phyloP scores from a whole-genome alignment of 1,140 invertebrate species.

The Papilio helenus region DNA sequence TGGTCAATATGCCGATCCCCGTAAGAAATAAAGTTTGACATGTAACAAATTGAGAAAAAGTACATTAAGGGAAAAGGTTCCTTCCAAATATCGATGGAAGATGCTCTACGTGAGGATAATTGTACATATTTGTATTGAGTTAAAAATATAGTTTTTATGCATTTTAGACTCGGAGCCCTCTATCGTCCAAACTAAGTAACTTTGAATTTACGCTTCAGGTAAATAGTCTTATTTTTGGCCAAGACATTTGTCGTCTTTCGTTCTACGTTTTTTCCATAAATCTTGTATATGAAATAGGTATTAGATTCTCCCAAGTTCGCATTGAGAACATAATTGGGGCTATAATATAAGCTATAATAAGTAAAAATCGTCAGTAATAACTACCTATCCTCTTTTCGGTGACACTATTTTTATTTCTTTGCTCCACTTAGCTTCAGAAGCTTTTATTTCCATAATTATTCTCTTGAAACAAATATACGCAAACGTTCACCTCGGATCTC shows the following conservation, averaged over 20 bases:
- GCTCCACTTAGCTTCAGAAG: not conserved
- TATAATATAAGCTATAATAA: not conserved
- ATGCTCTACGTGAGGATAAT: not conserved
- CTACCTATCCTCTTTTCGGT: not conserved
- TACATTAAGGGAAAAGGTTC: not conserved
- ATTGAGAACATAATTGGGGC: no score
- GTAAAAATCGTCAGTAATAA: not conserved
- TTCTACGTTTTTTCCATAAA: not conserved
- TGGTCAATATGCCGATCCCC: conserved; percentile 6
- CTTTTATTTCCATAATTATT: conserved; percentile 39
- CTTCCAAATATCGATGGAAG: not conserved
- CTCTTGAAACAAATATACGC: conserved; percentile 35
- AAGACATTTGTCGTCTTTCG: no score
- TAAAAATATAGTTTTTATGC: no score
- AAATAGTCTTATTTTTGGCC: no score
- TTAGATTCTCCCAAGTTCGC: no score
- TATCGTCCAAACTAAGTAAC: no score
- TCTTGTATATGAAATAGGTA: no score
- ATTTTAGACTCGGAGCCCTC: no score
- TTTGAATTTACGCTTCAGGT: no score
- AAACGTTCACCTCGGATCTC: conserved; percentile 34
- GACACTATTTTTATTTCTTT: conserved; percentile 11
- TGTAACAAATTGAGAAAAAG: conserved; percentile 18
- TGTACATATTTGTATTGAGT: no score
- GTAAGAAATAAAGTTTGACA: conserved; percentile 16